These are phyloP conservation scores for Plebejus anna DNA, from an alignment of 2,888 invertebrate genomes.

Conservation along the genomic window DNA sequence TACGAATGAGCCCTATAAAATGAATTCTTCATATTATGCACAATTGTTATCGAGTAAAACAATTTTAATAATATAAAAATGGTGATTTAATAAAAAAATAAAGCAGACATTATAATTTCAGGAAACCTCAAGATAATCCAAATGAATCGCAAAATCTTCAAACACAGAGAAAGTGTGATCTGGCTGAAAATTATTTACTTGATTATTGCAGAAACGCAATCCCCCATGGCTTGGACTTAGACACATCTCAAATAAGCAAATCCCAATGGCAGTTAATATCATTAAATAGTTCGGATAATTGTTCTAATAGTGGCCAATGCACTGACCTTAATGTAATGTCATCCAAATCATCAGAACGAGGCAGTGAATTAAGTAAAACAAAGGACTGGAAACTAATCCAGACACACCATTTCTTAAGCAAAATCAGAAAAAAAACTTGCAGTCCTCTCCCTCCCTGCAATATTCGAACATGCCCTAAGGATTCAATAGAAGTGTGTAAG, in stretches of 20 bases:
- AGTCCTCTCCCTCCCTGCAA: conserved; percentile 31
- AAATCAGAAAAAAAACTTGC: conserved; percentile 40
- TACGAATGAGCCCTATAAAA: neutral
- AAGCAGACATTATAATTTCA: conserved; percentile 40
- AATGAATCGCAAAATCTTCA: conserved; percentile 47
- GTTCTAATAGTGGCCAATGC: conserved; percentile 40
- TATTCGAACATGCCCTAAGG: conserved; percentile 53
- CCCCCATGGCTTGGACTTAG: conserved; percentile 52
- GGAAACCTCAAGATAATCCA: conserved; percentile 51
- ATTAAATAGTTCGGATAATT: conserved; percentile 35
- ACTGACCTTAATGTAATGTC: conserved; percentile 33
- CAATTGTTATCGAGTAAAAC: neutral
- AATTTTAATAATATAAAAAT: neutral
- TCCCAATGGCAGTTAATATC: conserved; percentile 42
- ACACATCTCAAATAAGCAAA: conserved; percentile 55
- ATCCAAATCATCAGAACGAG: neutral
- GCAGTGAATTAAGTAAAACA: neutral
- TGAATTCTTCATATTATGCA: neutral
- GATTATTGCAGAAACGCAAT: conserved; percentile 58
- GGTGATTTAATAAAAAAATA: neutral
- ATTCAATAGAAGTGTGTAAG: conserved; percentile 61
- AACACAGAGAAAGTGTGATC: conserved; percentile 49
- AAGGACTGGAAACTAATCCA: conserved; percentile 34
- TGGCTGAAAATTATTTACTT: conserved; percentile 59
- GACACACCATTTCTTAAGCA: conserved; percentile 39